phyloP scores from a whole-genome alignment of 92 coral and sea anemone species.

The Porites rus region DNA sequence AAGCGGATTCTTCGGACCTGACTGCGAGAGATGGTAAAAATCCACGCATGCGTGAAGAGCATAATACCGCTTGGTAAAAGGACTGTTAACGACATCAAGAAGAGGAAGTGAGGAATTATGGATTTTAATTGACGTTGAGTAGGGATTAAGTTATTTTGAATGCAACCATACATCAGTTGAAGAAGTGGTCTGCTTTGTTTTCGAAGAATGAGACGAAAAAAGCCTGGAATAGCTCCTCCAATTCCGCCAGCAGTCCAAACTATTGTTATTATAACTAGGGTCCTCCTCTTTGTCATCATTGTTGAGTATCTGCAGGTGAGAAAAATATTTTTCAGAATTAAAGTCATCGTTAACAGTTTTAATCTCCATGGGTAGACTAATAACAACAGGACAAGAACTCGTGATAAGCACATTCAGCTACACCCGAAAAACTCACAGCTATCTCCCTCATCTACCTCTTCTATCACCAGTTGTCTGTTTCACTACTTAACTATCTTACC shows the following conservation, averaged over 20 bases:
- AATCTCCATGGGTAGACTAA: too few relatives aligned
- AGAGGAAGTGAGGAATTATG: conserved; percentile 24
- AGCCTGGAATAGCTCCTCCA: conserved; percentile 4
- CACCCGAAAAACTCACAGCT: too few relatives aligned
- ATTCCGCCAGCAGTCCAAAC: conserved; percentile 28
- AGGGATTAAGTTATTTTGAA: conserved; percentile 18
- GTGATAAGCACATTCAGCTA: too few relatives aligned
- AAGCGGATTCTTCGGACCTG: conserved; percentile 27
- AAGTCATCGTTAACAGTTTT: too few relatives aligned
- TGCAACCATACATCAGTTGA: conserved; percentile 20
- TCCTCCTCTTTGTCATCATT: conserved; percentile 27
- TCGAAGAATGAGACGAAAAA: background rate
- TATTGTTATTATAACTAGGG: background rate
- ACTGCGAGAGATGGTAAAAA: conserved; percentile 13
- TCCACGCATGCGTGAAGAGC: conserved; percentile 44
- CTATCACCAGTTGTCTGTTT: too few relatives aligned
- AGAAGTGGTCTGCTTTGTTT: background rate
- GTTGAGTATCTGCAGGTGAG: conserved; percentile 13
- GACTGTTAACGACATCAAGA: conserved; percentile 6
- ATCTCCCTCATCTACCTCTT: too few relatives aligned
- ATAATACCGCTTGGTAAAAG: conserved; percentile 40
- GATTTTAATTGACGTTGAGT: background rate
- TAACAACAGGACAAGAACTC: too few relatives aligned
- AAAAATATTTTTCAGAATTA: too few relatives aligned
- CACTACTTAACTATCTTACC: too few relatives aligned